Percentiles rank a stretch among this genome's conserved stretches.
phyloP scores from a whole-genome alignment of 2,797 vertebrate species.

The Uromys caudimaculatus region DNA sequence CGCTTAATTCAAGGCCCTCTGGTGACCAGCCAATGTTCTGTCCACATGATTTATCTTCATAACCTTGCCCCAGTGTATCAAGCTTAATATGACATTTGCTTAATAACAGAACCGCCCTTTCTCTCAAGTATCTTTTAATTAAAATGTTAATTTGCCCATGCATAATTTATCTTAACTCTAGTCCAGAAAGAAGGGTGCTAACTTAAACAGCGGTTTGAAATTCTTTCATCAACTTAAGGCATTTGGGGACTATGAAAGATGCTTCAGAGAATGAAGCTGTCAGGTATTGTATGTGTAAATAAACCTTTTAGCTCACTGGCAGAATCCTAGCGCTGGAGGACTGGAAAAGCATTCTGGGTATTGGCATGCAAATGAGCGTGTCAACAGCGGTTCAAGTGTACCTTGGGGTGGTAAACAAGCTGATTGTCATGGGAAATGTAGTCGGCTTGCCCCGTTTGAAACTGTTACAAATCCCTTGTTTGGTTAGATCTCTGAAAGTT shows the following conservation, averaged over 20 bases:
- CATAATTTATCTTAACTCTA: constrained; percentile 46
- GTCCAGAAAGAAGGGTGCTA: constrained; percentile 53
- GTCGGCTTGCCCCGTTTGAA: constrained; percentile 78
- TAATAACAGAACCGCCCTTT: background rate
- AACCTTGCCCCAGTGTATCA: background rate
- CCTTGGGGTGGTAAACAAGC: constrained; percentile 88
- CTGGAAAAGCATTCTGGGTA: constrained; percentile 87
- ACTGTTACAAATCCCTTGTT: constrained; percentile 84
- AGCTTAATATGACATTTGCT: background rate
- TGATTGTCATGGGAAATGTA: constrained; percentile 88
- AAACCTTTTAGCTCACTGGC: constrained; percentile 82
- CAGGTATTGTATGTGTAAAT: constrained; percentile 83
- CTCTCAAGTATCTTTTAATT: constrained; percentile 72
- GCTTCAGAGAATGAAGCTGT: constrained; percentile 83
- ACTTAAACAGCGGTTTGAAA: constrained; percentile 68
- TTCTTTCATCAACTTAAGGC: constrained; percentile 68
- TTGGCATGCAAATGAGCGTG: constrained; percentile 89
- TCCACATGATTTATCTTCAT: background rate
- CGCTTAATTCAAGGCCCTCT: background rate
- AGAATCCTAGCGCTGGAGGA: constrained; percentile 77
- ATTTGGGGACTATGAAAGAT: constrained; percentile 76
- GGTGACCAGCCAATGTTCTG: background rate
- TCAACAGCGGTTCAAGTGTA: constrained; percentile 86
- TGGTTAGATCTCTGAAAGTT: constrained; percentile 76
- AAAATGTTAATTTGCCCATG: constrained; percentile 71